Evolutionary conservation across 2,888 invertebrate species (phyloP).

Genomic region (Clunio marinus): DNA sequence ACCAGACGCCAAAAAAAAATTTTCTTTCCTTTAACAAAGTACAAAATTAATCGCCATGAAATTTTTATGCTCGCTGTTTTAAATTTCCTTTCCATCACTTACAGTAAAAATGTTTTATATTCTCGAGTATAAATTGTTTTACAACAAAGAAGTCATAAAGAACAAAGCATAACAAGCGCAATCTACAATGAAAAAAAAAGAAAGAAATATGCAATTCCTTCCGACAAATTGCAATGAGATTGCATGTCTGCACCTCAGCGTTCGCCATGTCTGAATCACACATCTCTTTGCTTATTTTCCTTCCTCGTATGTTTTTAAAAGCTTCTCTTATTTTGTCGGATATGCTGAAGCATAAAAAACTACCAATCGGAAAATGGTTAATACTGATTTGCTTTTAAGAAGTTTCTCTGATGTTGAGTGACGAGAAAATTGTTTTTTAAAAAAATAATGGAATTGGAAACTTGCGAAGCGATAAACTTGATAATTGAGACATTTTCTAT

Average conservation of each 20-base stretch:
- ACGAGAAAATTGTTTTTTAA: no score
- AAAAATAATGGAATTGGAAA: no score
- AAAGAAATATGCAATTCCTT: not conserved
- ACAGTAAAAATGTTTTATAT: not conserved
- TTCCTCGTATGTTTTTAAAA: no score
- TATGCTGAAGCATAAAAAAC: no score
- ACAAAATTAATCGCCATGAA: not conserved
- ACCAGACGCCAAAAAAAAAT: not conserved
- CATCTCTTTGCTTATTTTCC: slow-evolving; percentile 2
- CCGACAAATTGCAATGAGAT: slow-evolving; percentile 6
- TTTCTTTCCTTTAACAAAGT: no score
- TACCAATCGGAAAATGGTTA: no score
- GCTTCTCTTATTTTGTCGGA: no score
- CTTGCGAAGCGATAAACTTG: no score
- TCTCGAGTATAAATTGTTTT: not conserved
- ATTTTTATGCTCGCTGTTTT: not conserved
- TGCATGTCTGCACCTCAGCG: slow-evolving; percentile 13
- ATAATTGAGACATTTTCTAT: no score
- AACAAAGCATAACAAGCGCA: not conserved
- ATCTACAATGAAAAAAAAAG: not conserved
- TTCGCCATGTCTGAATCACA: not conserved
- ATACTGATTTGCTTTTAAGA: no score
- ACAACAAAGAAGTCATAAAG: not conserved
- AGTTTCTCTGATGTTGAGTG: no score
- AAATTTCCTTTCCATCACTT: not conserved